A percentile compares a stretch with the other conserved stretches of the same genome.
Evolutionary conservation across 2,888 invertebrate genomes (phyloP).

Genomic region (Conus canariensis): DNA sequence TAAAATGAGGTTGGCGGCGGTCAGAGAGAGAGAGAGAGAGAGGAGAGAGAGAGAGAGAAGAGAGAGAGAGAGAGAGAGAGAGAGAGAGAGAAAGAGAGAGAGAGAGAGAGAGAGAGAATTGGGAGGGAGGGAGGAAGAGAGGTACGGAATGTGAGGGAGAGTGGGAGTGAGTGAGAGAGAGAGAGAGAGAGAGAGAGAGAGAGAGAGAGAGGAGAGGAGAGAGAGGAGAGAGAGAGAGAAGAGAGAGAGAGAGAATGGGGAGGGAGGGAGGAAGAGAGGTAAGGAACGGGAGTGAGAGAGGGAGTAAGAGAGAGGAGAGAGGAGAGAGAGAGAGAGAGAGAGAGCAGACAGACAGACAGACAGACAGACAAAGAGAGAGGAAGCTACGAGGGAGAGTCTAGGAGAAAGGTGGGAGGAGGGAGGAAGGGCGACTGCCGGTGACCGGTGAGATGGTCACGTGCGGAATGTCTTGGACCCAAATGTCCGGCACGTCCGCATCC

Average conservation of each 20-base stretch:
- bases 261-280: background rate
- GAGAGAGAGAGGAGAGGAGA: background rate
- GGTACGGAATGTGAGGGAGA: background rate
- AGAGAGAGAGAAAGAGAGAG: background rate
- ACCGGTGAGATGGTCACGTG: no score
- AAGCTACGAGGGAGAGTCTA: background rate
- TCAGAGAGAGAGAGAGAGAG: background rate
- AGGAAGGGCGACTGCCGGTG: no score
- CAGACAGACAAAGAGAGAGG: background rate
- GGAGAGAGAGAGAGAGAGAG: background rate
- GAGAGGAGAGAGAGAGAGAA: background rate
- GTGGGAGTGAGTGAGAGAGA: background rate
- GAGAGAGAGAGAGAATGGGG: background rate
- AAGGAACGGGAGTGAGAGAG: background rate
- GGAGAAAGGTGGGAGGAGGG: no score
- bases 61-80: background rate
- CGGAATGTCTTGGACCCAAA: no score
- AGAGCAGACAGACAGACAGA: background rate
- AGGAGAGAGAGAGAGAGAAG: background rate
- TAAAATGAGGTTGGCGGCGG: background rate
- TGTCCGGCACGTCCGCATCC: no score
- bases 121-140: background rate
- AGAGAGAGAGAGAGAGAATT: background rate
- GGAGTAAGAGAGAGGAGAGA: background rate
- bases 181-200: background rate